Evolutionary conservation across 2,888 invertebrate genomes (phyloP).

Genomic region (Odiellus spinosus): DNA sequence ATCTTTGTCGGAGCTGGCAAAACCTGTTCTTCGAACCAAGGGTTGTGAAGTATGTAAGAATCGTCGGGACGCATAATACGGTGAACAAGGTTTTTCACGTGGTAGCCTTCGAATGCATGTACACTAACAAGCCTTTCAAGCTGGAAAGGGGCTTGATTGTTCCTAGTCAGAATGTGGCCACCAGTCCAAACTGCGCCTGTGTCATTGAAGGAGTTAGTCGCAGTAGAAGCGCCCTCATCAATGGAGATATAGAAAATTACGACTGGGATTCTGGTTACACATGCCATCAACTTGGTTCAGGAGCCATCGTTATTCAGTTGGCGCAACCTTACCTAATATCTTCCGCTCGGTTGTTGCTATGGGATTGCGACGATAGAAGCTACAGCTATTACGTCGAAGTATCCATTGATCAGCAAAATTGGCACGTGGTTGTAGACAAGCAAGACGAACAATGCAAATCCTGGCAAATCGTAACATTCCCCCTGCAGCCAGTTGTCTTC

Average conservation of each 20-base stretch:
- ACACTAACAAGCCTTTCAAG: conserved; percentile 55
- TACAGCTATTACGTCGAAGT: conserved; percentile 95
- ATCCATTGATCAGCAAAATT: conserved; percentile 76
- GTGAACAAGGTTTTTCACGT: conserved; percentile 88
- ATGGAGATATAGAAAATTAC: conserved; percentile 86
- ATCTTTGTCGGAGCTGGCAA: conserved; percentile 93
- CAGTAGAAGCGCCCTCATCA: conserved; percentile 79
- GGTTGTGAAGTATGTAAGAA: conserved; percentile 52
- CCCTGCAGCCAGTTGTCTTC: conserved; percentile 71
- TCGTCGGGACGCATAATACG: conserved; percentile 77
- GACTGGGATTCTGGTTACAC: conserved; percentile 99
- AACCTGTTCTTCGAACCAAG: conserved; percentile 74
- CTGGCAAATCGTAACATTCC: conserved; percentile 83
- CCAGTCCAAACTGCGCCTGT: conserved; percentile 69
- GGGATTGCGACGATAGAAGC: conserved; percentile 91
- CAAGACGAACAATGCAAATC: conserved; percentile 70
- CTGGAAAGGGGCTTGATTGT: conserved; percentile 52
- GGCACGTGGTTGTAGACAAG: conserved; percentile 79
- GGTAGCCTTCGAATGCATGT: conserved; percentile 79
- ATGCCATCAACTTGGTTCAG: conserved; percentile 86
- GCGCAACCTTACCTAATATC: conserved; percentile 88
- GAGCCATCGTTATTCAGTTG: conserved; percentile 84
- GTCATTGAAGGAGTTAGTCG: conserved; percentile 93
- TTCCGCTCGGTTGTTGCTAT: conserved; percentile 62
- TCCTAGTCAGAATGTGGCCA: conserved; percentile 81